Base-by-base conservation (phyloP, 2,797 vertebrate species). In the Prunella strophiata region DNA sequence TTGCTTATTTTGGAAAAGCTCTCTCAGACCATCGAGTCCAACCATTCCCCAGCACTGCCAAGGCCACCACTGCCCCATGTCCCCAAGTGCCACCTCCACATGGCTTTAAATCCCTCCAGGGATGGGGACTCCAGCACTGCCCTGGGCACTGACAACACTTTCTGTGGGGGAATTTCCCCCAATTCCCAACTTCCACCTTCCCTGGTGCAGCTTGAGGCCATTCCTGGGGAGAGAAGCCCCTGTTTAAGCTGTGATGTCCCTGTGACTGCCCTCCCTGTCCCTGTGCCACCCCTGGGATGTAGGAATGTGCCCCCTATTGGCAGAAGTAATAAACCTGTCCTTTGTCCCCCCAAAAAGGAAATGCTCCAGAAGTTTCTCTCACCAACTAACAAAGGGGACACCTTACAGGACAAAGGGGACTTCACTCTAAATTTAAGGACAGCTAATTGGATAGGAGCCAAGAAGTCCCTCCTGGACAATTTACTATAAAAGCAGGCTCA, bases 221-320 rank as follows among this genome's bases (percentile, higher is more conserved):
- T 55, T 57, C 54, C 54, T 32, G 18, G 78, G 16, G 19, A 11
- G 47, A 36, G 70, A 1, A 36, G 34, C 7, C 9, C 29, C 45
- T 7, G 0, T 2, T 7, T 0, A 0, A 16, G 36, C 2, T 0
- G 4, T 0, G 29, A 1, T 19, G 6, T 9, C 23, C 15, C 34
- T 1, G 5, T 32, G 36, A 0, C 8, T 43, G 1, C 36, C 36
- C 36, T 36, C 36, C 36, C 0, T 9, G 20, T 23, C 23, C 34
- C 29, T 23, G 54, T 16, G 36, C 36, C 36, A 36, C 36, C n/a
- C 40, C 50, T 3, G 0, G 2, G 32, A n/a, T n/a, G n/a, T n/a
- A n/a, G n/a, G n/a, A n/a, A n/a, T n/a, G n/a, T n/a, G n/a, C n/a
- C n/a, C n/a, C n/a, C n/a, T n/a, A n/a, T n/a, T n/a, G n/a, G n/a